A percentile compares a stretch with the other conserved stretches of the same genome.
Conservation (phyloP, 2,888 invertebrate species). For the Phorcus lineatus region DNA sequence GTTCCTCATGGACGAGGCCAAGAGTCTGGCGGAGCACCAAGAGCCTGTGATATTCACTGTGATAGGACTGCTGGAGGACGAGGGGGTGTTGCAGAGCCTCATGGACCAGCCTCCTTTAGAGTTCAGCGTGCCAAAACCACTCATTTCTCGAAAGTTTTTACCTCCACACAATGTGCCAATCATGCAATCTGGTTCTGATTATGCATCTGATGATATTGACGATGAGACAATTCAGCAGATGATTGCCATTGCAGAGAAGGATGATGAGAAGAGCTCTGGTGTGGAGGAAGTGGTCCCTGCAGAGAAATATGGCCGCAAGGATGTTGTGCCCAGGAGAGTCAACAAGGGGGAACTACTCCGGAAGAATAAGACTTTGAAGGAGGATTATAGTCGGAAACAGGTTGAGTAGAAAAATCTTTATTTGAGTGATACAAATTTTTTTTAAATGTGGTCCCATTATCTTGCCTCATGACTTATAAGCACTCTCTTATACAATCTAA, state of each 20-base stretch:
- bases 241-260: slow-evolving; percentile 37
- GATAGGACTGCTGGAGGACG: slow-evolving; percentile 65
- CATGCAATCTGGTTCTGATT: not conserved
- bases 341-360: slow-evolving; percentile 47
- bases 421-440: no score
- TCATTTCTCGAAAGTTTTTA: slow-evolving; percentile 24
- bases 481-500: no score
- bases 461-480: no score
- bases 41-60: slow-evolving; percentile 67
- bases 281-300: slow-evolving; percentile 27
- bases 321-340: slow-evolving; percentile 29
- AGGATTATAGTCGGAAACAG: slow-evolving; percentile 58
- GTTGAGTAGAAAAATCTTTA: slow-evolving; percentile 31
- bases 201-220: slow-evolving; percentile 26
- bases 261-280: slow-evolving; percentile 24
- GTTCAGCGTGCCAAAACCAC: slow-evolving; percentile 51
- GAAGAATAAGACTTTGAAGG: slow-evolving; percentile 60
- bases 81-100: slow-evolving; percentile 50
- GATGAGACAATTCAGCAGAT: slow-evolving; percentile 38
- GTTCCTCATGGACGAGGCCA: slow-evolving; percentile 59
- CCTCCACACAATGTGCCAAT: not conserved
- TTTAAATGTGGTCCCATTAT: no score
- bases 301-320: slow-evolving; percentile 30
- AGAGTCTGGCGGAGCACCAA: slow-evolving; percentile 46
- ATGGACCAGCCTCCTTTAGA: slow-evolving; percentile 51